These are phyloP conservation scores for Pyrochroa serraticornis DNA, from an alignment of 2,888 invertebrate species.

Conservation along the genomic window DNA sequence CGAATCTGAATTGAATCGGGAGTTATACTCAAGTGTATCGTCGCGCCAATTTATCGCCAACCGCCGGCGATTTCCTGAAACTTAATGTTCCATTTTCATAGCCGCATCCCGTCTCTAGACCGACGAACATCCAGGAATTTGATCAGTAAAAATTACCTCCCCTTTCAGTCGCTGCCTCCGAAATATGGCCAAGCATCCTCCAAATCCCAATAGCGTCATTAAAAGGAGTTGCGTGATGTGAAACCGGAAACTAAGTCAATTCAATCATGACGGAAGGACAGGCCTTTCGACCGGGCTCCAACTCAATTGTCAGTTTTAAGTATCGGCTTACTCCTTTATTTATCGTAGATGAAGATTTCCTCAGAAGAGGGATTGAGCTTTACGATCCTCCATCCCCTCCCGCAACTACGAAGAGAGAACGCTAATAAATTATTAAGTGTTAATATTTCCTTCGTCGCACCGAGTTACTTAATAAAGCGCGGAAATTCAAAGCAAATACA, in stretches of 20 bases:
- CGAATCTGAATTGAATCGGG: conserved; percentile 40
- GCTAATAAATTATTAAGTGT: no score
- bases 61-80: conserved; percentile 28
- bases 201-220: conserved; percentile 35
- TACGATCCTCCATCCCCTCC: no score
- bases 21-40: conserved; percentile 33
- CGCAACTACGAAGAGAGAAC: no score
- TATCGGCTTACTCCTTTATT: conserved; percentile 8
- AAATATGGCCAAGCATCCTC: conserved; percentile 18
- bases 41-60: conserved; percentile 30
- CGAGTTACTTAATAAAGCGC: no score
- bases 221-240: conserved; percentile 40
- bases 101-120: conserved; percentile 8
- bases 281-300: conserved; percentile 20
- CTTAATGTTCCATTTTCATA: conserved; percentile 30
- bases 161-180: not conserved
- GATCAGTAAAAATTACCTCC: conserved; percentile 8
- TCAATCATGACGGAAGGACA: conserved; percentile 34
- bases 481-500: no score
- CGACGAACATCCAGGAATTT: conserved; percentile 8
- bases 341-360: conserved; percentile 8
- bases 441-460: no score
- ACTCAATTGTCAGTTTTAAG: conserved; percentile 12
- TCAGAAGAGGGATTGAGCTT: not conserved
- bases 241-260: conserved; percentile 38